Conservation (phyloP, 1,140 invertebrate genomes). For the Cydia strobilella region DNA sequence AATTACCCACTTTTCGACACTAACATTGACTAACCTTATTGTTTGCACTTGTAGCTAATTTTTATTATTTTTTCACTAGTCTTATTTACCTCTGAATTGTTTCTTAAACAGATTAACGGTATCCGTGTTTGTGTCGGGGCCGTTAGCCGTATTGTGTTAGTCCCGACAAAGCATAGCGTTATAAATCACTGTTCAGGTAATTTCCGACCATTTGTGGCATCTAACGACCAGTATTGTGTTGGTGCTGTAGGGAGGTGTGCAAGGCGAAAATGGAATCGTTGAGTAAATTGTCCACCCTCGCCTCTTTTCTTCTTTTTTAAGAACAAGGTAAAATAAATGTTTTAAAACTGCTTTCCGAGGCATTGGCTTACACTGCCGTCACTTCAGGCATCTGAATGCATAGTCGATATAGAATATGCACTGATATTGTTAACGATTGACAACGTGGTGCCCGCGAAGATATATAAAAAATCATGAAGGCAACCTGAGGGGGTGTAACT, state of each 20-base stretch:
- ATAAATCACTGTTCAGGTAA: conserved; percentile 57
- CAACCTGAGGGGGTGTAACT: too few relatives aligned
- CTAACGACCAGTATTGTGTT: conserved; percentile 47
- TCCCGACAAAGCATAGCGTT: conserved; percentile 42
- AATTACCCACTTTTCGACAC: too few relatives aligned
- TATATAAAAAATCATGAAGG: too few relatives aligned
- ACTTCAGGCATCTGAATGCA: too few relatives aligned
- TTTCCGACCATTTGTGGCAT: conserved; percentile 51
- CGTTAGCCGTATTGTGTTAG: conserved; percentile 44
- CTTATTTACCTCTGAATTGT: conserved; percentile 8
- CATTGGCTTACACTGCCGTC: too few relatives aligned
- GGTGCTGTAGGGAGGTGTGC: conserved; percentile 9
- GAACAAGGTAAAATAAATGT: background rate
- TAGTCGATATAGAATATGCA: too few relatives aligned
- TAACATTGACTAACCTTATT: too few relatives aligned
- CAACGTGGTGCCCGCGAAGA: too few relatives aligned
- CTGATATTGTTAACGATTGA: too few relatives aligned
- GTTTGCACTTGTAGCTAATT: too few relatives aligned
- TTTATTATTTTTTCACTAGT: background rate
- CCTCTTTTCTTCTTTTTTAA: conserved; percentile 1
- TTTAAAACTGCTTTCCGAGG: too few relatives aligned
- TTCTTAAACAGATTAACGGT: conserved; percentile 48
- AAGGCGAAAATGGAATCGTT: conserved; percentile 19
- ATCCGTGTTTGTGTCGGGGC: conserved; percentile 50
- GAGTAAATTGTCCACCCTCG: conserved; percentile 1